A percentile compares a stretch with the other conserved stretches of the same genome.
Evolutionary conservation across 2,888 invertebrate genomes (phyloP).

Genomic region (Celastrina argiolus): DNA sequence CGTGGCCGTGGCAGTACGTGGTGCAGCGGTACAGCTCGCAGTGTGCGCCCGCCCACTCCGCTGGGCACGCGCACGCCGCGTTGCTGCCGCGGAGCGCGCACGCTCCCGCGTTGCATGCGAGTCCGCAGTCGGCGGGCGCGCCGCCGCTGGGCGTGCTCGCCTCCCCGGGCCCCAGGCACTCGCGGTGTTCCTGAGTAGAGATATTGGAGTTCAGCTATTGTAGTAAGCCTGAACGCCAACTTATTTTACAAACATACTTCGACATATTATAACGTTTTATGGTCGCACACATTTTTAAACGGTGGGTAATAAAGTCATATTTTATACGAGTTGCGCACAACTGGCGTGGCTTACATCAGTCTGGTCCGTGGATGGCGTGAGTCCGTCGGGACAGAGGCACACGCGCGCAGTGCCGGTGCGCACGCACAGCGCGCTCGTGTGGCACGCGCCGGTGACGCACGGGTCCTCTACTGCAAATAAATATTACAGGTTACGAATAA

Average conservation of each 20-base stretch:
- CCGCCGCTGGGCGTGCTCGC: slow-evolving; percentile 32
- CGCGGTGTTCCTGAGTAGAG: slow-evolving; percentile 39
- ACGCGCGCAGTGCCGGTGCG: slow-evolving; percentile 57
- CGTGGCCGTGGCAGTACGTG: slow-evolving; percentile 79
- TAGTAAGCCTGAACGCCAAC: not conserved
- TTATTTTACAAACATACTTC: not conserved
- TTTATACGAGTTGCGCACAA: too few relatives aligned
- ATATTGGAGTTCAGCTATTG: not conserved
- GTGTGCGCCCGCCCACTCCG: slow-evolving; percentile 79
- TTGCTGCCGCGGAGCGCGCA: slow-evolving; percentile 73
- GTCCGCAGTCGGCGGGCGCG: slow-evolving; percentile 48
- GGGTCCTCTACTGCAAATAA: slow-evolving; percentile 65
- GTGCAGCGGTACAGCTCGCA: slow-evolving; percentile 85
- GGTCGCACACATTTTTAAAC: too few relatives aligned
- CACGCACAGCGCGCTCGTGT: slow-evolving; percentile 80
- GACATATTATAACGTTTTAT: not conserved
- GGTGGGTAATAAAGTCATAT: too few relatives aligned
- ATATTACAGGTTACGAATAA: not conserved
- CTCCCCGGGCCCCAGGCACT: slow-evolving; percentile 42
- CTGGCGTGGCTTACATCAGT: slow-evolving; percentile 37
- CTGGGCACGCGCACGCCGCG: slow-evolving; percentile 80
- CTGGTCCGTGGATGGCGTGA: slow-evolving; percentile 43
- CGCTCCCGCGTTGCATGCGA: slow-evolving; percentile 59
- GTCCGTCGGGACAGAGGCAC: slow-evolving; percentile 79
- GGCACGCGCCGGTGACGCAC: slow-evolving; percentile 74